Base-by-base conservation (phyloP, 1,140 invertebrate genomes). In the Globodera ellingtonae region DNA sequence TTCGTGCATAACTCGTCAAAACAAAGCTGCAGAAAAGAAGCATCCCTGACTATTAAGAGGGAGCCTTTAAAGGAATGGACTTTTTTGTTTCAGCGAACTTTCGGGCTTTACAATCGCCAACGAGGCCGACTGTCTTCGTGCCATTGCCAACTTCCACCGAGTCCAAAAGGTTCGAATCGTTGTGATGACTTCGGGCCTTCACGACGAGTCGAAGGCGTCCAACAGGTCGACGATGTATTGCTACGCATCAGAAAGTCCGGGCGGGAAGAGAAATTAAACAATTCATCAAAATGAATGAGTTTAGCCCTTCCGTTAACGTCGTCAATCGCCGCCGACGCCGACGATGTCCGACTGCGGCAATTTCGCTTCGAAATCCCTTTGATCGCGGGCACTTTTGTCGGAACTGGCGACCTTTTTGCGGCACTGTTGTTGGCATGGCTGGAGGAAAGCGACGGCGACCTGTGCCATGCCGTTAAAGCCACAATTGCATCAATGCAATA, bases 351-450 rank as follows among this genome's bases (percentile, higher is more conserved):
- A 71, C 35, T 82, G 44, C 65, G 69, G 6, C 18, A 48, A 21
- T 82, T 81, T 72, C 80, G 83, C 5, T 84, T 84, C 66, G 83
- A 84, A 62, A 81, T 85, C 47, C 72, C 82, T 6, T 35, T 83
- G 24, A 70, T 85, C 77, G n/a, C 18, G 9, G 78, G 72, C 21
- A 7, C 59, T 44, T 85, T 75, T 52, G 78, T 84, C 15, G 84
- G 84, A 15, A 86, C 84, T 44, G 84, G 84, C 6, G 84, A 85
- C 79, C 46, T 85, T 6, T 85, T 85, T 46, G 70, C 85, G n/a
- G 72, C 77, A 13, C 75, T 85, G 46, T 66, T 85, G 44, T 21
- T 85, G 10, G 83, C 81, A 52, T 85, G 84, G 84, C 72, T 84
- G n/a, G 65, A 62, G n/a, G 80, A 85, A 56, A 79, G 66, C 24